Conservation (phyloP, 2,888 invertebrate genomes). For the Marronus borbonicus region DNA sequence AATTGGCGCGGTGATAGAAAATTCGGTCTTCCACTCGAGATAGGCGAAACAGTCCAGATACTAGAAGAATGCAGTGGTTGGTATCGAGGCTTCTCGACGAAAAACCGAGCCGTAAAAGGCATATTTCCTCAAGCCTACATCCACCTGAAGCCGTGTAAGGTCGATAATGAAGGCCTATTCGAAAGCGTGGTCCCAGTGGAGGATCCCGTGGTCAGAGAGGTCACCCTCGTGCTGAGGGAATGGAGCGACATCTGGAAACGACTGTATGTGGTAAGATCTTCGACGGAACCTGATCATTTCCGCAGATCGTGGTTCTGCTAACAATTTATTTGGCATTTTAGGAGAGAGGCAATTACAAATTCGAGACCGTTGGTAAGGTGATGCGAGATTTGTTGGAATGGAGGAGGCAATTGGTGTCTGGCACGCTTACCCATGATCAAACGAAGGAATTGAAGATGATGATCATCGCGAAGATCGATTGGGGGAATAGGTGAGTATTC, state of each 20-base stretch:
- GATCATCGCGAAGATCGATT: conserved; percentile 93
- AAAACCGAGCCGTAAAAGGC: conserved; percentile 78
- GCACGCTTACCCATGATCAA: conserved; percentile 93
- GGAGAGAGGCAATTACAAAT: conserved; percentile 89
- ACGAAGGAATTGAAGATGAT: conserved; percentile 88
- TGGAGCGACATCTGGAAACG: conserved; percentile 96
- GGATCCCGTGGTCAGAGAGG: conserved; percentile 92
- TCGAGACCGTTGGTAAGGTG: conserved; percentile 88
- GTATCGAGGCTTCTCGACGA: conserved; percentile 90
- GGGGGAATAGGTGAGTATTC: conserved; percentile 92
- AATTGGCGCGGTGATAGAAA: conserved; percentile 90
- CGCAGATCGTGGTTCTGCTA: background rate
- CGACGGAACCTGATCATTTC: background rate
- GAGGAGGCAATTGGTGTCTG: conserved; percentile 87
- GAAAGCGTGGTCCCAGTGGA: conserved; percentile 83
- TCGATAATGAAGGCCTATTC: conserved; percentile 86
- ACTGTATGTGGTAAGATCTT: conserved; percentile 85
- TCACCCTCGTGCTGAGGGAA: conserved; percentile 91
- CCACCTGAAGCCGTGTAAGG: conserved; percentile 82
- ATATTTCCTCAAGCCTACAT: conserved; percentile 90
- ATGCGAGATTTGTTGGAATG: conserved; percentile 93
- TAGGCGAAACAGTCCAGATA: conserved; percentile 94
- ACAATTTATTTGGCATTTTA: conserved; percentile 64
- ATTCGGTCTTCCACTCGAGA: conserved; percentile 87
- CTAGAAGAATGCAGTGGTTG: conserved; percentile 92